Percentiles rank a stretch among this genome's conserved stretches.
These are phyloP conservation scores for Cochlearius cochlearius DNA, from an alignment of 2,113 vertebrate genomes.

Conservation along the genomic window DNA sequence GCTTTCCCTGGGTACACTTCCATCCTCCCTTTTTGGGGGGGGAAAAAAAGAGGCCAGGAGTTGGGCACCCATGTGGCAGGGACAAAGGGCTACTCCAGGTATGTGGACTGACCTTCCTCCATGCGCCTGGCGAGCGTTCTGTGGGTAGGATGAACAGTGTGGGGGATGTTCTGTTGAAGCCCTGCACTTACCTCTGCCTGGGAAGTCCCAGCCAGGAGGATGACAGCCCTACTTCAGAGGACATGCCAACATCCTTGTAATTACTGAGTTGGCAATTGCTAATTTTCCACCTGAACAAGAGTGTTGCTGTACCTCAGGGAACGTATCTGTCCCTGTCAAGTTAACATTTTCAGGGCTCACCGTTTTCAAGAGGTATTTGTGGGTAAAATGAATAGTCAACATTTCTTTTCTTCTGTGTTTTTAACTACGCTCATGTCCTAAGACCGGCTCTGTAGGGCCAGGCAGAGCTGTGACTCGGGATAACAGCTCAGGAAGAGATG, in stretches of 20 bases:
- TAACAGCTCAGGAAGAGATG: neutral
- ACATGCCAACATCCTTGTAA: neutral
- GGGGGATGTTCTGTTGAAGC: neutral
- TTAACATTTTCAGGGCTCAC: neutral
- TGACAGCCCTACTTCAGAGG: neutral
- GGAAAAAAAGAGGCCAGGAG: neutral
- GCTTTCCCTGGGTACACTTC: neutral
- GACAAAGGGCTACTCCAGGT: neutral
- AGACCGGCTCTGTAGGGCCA: neutral
- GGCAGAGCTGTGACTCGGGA: neutral
- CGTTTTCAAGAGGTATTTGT: neutral
- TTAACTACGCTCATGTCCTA: neutral
- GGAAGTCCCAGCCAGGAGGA: neutral
- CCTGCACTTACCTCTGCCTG: neutral
- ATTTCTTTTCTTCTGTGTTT: neutral
- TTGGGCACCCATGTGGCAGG: neutral
- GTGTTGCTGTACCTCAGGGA: neutral
- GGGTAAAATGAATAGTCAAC: neutral
- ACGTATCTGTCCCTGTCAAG: neutral
- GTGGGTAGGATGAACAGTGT: neutral
- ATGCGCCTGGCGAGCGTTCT: fast-evolving
- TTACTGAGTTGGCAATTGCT: neutral
- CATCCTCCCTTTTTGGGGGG: neutral
- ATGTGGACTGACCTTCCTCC: neutral
- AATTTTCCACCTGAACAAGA: neutral